phyloP scores from a whole-genome alignment of 2,888 invertebrate genomes.

The Melanophora roralis region DNA sequence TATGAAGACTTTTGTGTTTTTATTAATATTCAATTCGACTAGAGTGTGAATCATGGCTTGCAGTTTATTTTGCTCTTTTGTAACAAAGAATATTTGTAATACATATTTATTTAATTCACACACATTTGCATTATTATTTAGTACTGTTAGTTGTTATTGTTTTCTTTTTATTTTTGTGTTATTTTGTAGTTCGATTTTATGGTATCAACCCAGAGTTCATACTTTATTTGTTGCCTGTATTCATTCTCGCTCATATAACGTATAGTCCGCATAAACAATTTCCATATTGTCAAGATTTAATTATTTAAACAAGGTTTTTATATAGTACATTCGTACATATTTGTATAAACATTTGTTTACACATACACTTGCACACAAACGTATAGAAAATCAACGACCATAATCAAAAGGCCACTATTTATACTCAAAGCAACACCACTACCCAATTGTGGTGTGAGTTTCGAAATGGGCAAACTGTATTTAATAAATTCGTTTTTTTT shows the following conservation, averaged over 20 bases:
- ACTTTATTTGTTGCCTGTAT: background rate
- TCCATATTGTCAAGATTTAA: slow-evolving; percentile 55
- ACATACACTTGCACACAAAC: background rate
- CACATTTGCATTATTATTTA: slow-evolving; percentile 23
- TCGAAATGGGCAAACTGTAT: slow-evolving; percentile 17
- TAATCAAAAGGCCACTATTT: slow-evolving; percentile 19
- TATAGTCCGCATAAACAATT: slow-evolving; percentile 31
- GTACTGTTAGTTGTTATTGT: slow-evolving; percentile 7
- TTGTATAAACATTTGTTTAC: background rate
- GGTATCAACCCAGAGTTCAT: slow-evolving; percentile 22
- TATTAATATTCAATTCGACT: background rate
- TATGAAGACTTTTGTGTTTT: background rate
- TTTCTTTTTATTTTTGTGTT: background rate
- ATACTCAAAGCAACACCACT: background rate
- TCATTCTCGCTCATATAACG: background rate
- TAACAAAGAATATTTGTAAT: slow-evolving; percentile 3
- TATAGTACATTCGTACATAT: too few species aligned
- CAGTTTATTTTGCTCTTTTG: background rate
- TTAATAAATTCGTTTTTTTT: background rate
- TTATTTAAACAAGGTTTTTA: slow-evolving; percentile 56
- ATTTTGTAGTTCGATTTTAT: background rate
- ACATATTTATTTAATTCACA: slow-evolving; percentile 22
- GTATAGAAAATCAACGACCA: slow-evolving; percentile 6
- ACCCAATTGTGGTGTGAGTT: background rate
- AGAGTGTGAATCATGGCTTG: slow-evolving; percentile 6